A percentile compares a stretch with the other conserved stretches of the same genome.
Conservation (phyloP, 2,888 invertebrate species). For the Aquatica leii region DNA sequence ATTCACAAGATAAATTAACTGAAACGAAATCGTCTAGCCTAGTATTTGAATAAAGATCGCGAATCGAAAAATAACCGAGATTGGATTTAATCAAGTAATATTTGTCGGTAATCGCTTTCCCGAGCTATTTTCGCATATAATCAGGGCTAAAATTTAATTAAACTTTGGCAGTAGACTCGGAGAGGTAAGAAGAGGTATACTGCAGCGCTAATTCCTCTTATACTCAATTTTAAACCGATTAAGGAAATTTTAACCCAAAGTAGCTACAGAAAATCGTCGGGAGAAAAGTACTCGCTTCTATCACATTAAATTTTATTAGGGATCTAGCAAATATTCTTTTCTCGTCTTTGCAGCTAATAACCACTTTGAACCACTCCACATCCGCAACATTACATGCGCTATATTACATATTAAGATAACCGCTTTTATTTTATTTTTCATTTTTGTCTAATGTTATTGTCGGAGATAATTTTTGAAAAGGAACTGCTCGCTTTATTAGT, state of each 20-base stretch:
- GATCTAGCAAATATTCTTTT: constrained; percentile 40
- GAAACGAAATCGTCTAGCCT: constrained; percentile 42
- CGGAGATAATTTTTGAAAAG: no score
- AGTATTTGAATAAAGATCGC: constrained; percentile 25
- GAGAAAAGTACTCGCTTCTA: constrained; percentile 45
- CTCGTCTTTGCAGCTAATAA: constrained; percentile 34
- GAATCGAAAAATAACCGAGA: constrained; percentile 54
- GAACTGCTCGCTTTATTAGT: no score
- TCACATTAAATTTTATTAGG: constrained; percentile 46
- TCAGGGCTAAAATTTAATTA: constrained; percentile 60
- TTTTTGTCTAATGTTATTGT: no score
- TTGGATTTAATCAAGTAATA: constrained; percentile 59
- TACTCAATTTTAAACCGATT: constrained; percentile 60
- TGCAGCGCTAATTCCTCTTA: constrained; percentile 55
- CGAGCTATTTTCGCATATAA: constrained; percentile 58
- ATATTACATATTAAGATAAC: constrained; percentile 31
- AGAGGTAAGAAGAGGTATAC: constrained; percentile 55
- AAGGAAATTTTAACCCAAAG: constrained; percentile 57
- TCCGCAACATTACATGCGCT: constrained; percentile 20
- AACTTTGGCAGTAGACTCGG: constrained; percentile 55
- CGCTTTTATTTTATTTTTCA: no score
- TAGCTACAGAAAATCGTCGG: constrained; percentile 47
- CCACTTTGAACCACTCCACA: constrained; percentile 26
- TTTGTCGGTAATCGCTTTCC: constrained; percentile 56
- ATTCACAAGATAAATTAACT: constrained; percentile 40